Evolutionary conservation across 2,797 vertebrate genomes (phyloP).

Genomic region (Leptodactylus fallax): DNA sequence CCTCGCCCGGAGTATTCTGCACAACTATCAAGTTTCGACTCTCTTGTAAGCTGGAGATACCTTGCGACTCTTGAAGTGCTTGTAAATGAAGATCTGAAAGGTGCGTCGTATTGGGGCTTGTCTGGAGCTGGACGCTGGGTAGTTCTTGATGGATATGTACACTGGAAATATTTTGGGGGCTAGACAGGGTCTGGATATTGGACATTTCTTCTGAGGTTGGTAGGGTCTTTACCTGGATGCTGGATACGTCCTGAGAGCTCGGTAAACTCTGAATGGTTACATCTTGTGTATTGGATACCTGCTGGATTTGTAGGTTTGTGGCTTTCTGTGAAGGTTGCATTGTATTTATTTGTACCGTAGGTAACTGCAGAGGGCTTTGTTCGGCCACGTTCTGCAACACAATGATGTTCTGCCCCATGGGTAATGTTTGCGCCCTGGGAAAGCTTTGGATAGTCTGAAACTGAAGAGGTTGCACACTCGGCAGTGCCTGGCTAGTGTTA

Average conservation of each 20-base stretch:
- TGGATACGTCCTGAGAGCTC: conserved; percentile 67
- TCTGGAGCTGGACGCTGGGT: conserved; percentile 65
- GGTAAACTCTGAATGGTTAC: conserved; percentile 37
- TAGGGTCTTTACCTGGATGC: conserved; percentile 64
- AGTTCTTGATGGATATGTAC: conserved; percentile 64
- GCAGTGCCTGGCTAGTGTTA: background rate
- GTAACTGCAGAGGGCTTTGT: conserved; percentile 46
- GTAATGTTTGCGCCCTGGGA: background rate
- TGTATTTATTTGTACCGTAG: conserved; percentile 23
- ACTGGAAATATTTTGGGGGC: background rate
- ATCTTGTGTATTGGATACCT: conserved; percentile 28
- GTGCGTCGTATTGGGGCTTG: conserved; percentile 52
- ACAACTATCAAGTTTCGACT: conserved; percentile 71
- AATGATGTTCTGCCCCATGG: conserved; percentile 69
- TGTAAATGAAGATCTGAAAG: conserved; percentile 45
- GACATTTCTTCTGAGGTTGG: conserved; percentile 35
- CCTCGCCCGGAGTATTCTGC: conserved; percentile 67
- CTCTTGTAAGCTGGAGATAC: conserved; percentile 59
- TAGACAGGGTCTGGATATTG: conserved; percentile 41
- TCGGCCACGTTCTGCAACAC: conserved; percentile 71
- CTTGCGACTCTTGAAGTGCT: conserved; percentile 41
- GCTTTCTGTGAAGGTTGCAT: conserved; percentile 6
- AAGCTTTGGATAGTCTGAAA: conserved; percentile 50
- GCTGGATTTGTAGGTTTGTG: conserved; percentile 43
- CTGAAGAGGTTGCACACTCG: conserved; percentile 47